Conservation (phyloP, 2,113 vertebrate genomes). For the Apistogramma diplotaenia region DNA sequence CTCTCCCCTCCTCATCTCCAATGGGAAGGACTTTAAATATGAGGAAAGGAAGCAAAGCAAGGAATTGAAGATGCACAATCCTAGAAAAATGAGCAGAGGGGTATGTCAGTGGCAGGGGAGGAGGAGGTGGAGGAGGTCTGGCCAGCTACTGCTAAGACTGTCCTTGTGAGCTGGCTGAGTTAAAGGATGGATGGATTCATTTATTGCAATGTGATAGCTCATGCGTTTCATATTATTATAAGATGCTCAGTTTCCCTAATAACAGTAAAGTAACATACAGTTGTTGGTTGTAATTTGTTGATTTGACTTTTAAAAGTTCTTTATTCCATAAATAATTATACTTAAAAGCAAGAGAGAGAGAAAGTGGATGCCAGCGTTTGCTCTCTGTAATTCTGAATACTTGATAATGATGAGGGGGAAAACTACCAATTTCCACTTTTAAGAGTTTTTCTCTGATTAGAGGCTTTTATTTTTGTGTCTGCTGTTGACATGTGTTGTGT, state of each 20-base stretch:
- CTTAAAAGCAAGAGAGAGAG: background rate
- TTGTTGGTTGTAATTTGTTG: background rate
- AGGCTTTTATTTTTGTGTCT: background rate
- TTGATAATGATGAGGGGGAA: no score
- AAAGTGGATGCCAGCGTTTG: background rate
- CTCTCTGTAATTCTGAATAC: no score
- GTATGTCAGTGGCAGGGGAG: rapidly evolving
- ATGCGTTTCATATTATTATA: background rate
- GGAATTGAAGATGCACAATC: background rate
- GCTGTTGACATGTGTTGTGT: background rate
- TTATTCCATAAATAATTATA: background rate
- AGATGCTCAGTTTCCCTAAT: background rate
- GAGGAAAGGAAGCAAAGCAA: background rate
- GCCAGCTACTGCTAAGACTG: background rate
- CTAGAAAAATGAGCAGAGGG: background rate
- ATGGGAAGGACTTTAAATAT: background rate
- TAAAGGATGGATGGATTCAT: background rate
- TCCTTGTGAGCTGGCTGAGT: background rate
- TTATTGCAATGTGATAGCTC: background rate
- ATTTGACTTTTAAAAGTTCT: background rate
- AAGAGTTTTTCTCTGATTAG: background rate
- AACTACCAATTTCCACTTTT: background rate
- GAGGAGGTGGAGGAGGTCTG: background rate
- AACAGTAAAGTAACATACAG: background rate
- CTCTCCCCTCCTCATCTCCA: background rate